Evolutionary conservation across 2,888 invertebrate species (phyloP).

Genomic region (Hydriomena furcata): DNA sequence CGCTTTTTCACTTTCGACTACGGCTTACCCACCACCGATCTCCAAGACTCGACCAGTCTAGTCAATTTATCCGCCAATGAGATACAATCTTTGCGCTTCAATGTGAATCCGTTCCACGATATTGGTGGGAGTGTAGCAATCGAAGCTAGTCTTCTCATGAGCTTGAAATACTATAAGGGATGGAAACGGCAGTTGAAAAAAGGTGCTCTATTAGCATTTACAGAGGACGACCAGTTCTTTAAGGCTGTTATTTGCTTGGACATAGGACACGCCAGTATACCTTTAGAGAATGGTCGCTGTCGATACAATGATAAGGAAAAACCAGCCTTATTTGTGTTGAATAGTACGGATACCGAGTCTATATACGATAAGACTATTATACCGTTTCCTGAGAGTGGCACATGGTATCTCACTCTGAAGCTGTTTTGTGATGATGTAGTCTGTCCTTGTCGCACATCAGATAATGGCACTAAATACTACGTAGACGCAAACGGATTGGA

Average conservation of each 20-base stretch:
- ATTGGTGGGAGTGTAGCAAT: conserved; percentile 91
- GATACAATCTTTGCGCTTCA: conserved; percentile 87
- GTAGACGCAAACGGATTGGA: conserved; percentile 61
- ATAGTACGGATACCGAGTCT: conserved; percentile 85
- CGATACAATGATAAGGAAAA: conserved; percentile 76
- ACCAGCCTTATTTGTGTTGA: conserved; percentile 85
- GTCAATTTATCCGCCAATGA: conserved; percentile 87
- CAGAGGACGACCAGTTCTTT: conserved; percentile 74
- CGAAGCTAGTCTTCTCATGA: conserved; percentile 87
- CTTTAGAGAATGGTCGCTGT: conserved; percentile 85
- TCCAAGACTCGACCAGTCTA: conserved; percentile 85
- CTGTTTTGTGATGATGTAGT: conserved; percentile 85
- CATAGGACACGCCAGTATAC: conserved; percentile 82
- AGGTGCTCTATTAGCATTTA: conserved; percentile 63
- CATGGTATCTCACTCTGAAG: conserved; percentile 90
- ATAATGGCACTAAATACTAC: conserved; percentile 76
- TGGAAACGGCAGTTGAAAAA: conserved; percentile 59
- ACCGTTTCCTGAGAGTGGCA: conserved; percentile 93
- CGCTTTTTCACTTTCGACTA: conserved; percentile 91
- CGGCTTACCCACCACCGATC: conserved; percentile 85
- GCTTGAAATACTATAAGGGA: conserved; percentile 77
- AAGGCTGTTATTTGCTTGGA: conserved; percentile 86
- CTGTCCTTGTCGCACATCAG: conserved; percentile 73
- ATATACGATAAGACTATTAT: conserved; percentile 85
- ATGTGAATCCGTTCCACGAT: conserved; percentile 87